Evolutionary conservation across 2,888 invertebrate genomes (phyloP), one percentile per base, ranked within the genome.

Genomic region (Pollenia angustigena): DNA sequence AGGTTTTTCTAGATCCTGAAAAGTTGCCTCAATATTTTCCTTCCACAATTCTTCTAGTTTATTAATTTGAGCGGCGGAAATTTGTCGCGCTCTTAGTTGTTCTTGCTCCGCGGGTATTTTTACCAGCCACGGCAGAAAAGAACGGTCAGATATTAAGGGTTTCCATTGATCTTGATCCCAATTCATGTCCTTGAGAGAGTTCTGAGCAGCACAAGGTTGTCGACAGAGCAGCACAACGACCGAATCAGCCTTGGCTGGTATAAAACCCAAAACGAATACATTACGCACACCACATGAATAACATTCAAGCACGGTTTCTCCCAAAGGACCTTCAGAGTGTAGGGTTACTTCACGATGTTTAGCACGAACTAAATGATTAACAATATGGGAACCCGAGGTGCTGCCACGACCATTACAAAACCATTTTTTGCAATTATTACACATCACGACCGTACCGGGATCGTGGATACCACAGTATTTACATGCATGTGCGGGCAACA

Each of bases 101-200:
- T 99, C 99, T 90, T 99, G 97, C 91, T 99, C 99, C 0, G 97
- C 97, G 16, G 99, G 99, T n/a, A 98, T 97, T 93, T 98, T 98
- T 1, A 99, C 99, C 75, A 99, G 94, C 99, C 99, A 99, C 0
- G 98, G 96, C 62, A 99, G 94, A 92, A 99, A 98, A 90, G 98
- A 97, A 12, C 99, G 97, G 94, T 99, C 99, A 89, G 97, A 96
- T 92, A 99, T 99, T 88, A 99, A 94, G 0, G 99, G 99, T 93
- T 99, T 99, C 99, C 99, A 99, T 91, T 99, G 98, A 88, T 98
- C 98, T 92, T 99, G 99, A 94, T 99, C 99, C 98, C 99, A 99
- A 93, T 99, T 99, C 98, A 99, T 98, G 92, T 99, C 99, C 94
- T 99, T 99, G 58, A 99, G 94, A 14, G 98, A 98, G 92, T 97